Conservation (phyloP, 2,888 invertebrate genomes). For the Dynastes hyllus region DNA sequence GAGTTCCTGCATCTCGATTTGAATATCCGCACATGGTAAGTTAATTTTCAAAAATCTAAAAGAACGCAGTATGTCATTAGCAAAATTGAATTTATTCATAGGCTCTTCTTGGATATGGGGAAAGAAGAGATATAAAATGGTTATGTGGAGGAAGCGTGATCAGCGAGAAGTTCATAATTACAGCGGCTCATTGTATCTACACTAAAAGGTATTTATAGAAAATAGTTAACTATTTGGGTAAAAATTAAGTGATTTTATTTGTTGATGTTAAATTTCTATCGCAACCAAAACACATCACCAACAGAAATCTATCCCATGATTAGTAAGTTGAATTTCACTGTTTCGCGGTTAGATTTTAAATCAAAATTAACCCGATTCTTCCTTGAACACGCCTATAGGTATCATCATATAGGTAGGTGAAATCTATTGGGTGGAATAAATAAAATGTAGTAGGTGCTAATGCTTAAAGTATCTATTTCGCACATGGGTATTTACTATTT, state of each 20-base stretch:
- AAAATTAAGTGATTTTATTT: not conserved
- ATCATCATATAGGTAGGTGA: too few relatives aligned
- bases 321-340: too few relatives aligned
- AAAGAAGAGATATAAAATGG: constrained; percentile 69
- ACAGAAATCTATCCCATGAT: too few relatives aligned
- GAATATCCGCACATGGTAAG: constrained; percentile 47
- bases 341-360: too few relatives aligned
- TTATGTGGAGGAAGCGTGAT: constrained; percentile 81
- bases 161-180: constrained; percentile 77
- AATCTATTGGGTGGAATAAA: too few relatives aligned
- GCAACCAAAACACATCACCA: too few relatives aligned
- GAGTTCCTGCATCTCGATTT: not conserved
- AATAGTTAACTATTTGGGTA: not conserved
- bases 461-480: too few relatives aligned
- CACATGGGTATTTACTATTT: too few relatives aligned
- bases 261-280: too few relatives aligned
- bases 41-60: not conserved
- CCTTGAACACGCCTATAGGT: too few relatives aligned
- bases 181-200: constrained; percentile 80
- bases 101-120: constrained; percentile 66
- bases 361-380: too few relatives aligned
- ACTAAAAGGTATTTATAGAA: constrained; percentile 50
- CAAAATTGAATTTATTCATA: constrained; percentile 50
- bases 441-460: too few relatives aligned
- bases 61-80: not conserved